A percentile compares a stretch with the other conserved stretches of the same genome.
These are phyloP conservation scores for Galeopterus variegatus DNA, from an alignment of 2,113 vertebrate species.

Conservation along the genomic window DNA sequence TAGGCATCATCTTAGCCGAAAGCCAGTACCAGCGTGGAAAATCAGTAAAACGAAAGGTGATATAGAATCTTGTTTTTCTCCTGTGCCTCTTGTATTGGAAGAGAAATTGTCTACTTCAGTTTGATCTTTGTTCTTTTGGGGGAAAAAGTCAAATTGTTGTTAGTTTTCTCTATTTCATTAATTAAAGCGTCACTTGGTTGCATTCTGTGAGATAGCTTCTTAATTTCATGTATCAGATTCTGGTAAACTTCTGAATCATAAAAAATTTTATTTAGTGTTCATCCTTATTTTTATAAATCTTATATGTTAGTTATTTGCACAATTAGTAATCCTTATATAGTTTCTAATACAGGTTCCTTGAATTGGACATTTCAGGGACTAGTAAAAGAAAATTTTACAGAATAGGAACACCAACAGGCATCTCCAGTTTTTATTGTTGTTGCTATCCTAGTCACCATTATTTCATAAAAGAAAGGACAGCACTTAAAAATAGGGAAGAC, in stretches of 20 bases:
- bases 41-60: slow-evolving; percentile 48
- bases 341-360: slow-evolving; percentile 2
- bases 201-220: slow-evolving; percentile 31
- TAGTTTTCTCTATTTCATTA: background rate
- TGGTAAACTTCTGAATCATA: slow-evolving; percentile 22
- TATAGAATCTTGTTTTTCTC: slow-evolving; percentile 45
- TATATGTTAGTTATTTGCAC: slow-evolving; percentile 33
- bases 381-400: background rate
- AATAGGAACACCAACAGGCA: background rate
- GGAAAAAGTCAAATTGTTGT: background rate
- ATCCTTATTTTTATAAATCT: slow-evolving; percentile 27
- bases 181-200: slow-evolving; percentile 32
- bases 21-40: slow-evolving; percentile 12
- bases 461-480: background rate
- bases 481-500: background rate
- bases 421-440: background rate
- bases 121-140: slow-evolving; percentile 44
- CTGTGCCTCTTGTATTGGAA: slow-evolving; percentile 28
- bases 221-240: slow-evolving; percentile 9
- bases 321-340: background rate
- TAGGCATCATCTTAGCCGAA: slow-evolving; percentile 28
- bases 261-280: background rate
- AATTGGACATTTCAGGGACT: background rate
- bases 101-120: background rate
- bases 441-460: background rate